Percentiles rank a stretch among this genome's conserved stretches.
Evolutionary conservation across 2,888 invertebrate species (phyloP).

Genomic region (Octonoba sinensis): DNA sequence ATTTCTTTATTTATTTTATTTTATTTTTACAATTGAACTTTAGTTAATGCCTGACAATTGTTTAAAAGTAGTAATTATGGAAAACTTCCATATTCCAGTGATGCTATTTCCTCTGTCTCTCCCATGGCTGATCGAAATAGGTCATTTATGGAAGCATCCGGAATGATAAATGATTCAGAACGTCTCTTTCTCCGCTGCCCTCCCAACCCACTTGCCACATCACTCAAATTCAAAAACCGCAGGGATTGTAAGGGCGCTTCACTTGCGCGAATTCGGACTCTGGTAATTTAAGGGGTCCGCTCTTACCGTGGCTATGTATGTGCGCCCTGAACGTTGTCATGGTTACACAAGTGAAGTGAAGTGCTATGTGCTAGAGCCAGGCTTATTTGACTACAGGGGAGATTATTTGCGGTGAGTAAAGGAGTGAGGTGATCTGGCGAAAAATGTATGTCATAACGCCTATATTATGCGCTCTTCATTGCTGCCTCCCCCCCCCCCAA

Average conservation of each 20-base stretch:
- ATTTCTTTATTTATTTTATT: no score
- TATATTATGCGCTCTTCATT: no score
- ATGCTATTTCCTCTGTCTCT: not conserved
- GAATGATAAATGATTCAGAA: not conserved
- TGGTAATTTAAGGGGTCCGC: not conserved
- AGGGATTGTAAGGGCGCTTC: not conserved
- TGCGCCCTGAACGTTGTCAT: not conserved
- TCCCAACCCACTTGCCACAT: not conserved
- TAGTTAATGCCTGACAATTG: no score
- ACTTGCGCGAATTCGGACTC: not conserved
- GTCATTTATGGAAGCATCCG: not conserved
- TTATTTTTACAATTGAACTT: no score
- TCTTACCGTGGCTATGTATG: not conserved
- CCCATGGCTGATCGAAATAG: not conserved
- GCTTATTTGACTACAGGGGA: no score
- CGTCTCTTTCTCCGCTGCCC: not conserved
- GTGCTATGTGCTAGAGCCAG: not conserved
- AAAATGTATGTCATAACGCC: no score
- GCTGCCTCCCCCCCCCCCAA: no score
- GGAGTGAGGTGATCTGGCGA: no score
- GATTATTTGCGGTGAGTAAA: no score
- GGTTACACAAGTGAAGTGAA: not conserved
- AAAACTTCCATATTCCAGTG: no score
- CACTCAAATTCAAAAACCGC: conserved; percentile 6
- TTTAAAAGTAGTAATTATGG: no score